Base-by-base conservation (phyloP, 2,113 vertebrate species). In the Nycticorax nycticorax region DNA sequence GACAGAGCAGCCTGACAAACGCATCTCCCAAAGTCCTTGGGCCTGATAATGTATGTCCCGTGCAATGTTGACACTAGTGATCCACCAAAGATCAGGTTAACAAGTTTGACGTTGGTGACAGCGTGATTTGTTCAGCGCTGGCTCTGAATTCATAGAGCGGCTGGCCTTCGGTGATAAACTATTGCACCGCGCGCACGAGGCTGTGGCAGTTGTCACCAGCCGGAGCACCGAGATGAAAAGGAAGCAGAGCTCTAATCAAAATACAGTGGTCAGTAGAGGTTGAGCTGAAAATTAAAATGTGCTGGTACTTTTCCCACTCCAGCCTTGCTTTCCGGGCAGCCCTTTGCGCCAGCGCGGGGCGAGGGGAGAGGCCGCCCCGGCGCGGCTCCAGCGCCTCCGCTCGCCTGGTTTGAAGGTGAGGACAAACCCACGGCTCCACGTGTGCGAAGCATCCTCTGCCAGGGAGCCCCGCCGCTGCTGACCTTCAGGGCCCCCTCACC, bases 1-100 rank as follows among this genome's bases (percentile, higher is more conserved):
- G 97, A 97, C 97, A 97, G 98, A 97, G 97, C 96, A 96, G 96
- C 91, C 97, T 98, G 98, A 98, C 98, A 98, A 97, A 97, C 84
- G 64, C 97, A 96, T 95, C 95, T 95, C 95, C 77, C 79, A 28
- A 95, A 98, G 98, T 96, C 98, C 98, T 99, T 99, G 98, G 98
- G 96, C 71, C 94, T 67, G 96, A 98, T 98, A 98, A 98, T 97
- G 95, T 97, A 98, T 98, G 98, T 97, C 96, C 98, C 94, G 22
- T 94, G 98, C 97, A 98, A 96, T 95, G 97, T 96, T 98, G 97
- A 97, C 97, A 98, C 97, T 97, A 91, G 96, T 95, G 95, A 98
- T 97, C 97, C 96, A 96, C 97, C 96, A 89, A 94, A 96, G 96
- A 97, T 96, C 97, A 96, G 97, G 97, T 97, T 96, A 95, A 88